Evolutionary conservation across 2,113 vertebrate genomes (phyloP).

Genomic region (Oreochromis niloticus): DNA sequence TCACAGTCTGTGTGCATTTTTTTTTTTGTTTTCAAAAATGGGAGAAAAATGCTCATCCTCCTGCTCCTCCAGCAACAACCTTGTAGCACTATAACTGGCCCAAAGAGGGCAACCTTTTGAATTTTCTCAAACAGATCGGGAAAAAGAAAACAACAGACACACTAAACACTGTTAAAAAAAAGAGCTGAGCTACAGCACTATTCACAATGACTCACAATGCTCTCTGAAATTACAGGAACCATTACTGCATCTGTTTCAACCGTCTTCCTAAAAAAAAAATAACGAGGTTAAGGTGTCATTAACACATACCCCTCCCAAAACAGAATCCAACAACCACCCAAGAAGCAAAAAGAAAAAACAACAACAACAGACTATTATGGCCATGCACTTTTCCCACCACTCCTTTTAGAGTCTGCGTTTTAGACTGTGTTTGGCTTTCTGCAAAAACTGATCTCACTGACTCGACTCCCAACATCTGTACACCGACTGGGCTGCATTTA

Average conservation of each 20-base stretch:
- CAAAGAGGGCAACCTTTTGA: no score
- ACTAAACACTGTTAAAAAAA: no score
- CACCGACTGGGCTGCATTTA: not conserved
- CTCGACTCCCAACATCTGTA: not conserved
- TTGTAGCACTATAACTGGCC: no score
- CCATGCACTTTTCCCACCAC: not conserved
- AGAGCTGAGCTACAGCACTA: no score
- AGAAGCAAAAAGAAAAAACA: not conserved
- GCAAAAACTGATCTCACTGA: not conserved
- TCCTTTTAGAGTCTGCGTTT: not conserved
- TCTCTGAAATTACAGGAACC: no score
- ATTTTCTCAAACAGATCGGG: no score
- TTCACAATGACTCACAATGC: no score
- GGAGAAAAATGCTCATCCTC: no score
- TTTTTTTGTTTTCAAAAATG: rapidly evolving
- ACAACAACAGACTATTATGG: not conserved
- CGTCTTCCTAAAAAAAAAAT: not conserved
- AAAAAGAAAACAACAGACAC: no score
- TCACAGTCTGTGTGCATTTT: not conserved
- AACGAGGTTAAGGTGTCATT: not conserved
- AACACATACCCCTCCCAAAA: not conserved
- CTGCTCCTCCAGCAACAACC: no score
- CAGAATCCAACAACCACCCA: not conserved
- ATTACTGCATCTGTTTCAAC: no score
- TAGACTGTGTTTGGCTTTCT: not conserved